These are phyloP conservation scores for Rhyacophila evoluta DNA, from an alignment of 2,888 invertebrate species.

Conservation along the genomic window DNA sequence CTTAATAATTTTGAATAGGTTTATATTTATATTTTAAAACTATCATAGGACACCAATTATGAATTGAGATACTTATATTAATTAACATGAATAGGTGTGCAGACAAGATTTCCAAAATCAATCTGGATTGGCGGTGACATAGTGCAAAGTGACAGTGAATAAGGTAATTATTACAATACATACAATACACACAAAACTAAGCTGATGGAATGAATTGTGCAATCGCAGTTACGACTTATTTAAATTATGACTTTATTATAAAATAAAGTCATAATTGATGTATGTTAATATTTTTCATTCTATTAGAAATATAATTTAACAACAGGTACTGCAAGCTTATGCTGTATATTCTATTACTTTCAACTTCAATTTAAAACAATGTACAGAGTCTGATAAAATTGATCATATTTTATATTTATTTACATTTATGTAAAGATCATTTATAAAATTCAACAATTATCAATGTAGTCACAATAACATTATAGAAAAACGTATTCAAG, in stretches of 20 bases:
- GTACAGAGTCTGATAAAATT: neutral
- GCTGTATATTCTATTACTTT: too few relatives aligned
- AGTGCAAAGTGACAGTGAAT: too few relatives aligned
- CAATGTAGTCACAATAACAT: neutral
- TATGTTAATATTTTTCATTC: too few relatives aligned
- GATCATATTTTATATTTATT: neutral
- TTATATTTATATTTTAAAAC: neutral
- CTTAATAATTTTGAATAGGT: neutral
- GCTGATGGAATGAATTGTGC: neutral
- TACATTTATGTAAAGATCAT: neutral
- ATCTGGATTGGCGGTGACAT: too few relatives aligned
- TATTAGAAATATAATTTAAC: too few relatives aligned
- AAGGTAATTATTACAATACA: neutral
- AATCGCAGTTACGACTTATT: too few relatives aligned
- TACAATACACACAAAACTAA: neutral
- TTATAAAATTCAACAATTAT: conserved; percentile 11
- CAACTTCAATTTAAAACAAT: too few relatives aligned
- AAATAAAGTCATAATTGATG: too few relatives aligned
- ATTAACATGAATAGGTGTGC: neutral
- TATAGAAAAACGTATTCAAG: neutral
- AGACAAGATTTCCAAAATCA: neutral
- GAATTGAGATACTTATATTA: neutral
- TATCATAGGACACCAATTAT: neutral
- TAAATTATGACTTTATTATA: too few relatives aligned
- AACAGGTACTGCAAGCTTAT: too few relatives aligned